Percentiles rank a stretch among this genome's conserved stretches.
Conservation (phyloP, 2,888 invertebrate genomes). For the Elysia crispata region DNA sequence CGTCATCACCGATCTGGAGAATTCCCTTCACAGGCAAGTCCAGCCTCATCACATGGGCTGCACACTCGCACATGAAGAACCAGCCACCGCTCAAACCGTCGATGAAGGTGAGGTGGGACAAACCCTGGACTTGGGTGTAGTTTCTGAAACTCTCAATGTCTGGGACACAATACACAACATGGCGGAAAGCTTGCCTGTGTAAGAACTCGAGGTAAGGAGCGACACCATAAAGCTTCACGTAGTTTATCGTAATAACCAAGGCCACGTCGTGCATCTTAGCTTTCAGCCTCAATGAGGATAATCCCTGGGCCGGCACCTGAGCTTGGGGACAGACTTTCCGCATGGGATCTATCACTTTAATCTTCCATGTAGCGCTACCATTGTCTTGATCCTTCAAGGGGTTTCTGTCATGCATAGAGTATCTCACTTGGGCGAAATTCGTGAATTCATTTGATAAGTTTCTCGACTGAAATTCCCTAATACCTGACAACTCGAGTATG, state of each 20-base stretch:
- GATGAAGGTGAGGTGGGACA: conserved; percentile 38
- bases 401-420: too few relatives aligned
- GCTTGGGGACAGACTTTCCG: too few relatives aligned
- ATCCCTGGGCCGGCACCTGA: too few relatives aligned
- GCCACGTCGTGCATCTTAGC: conserved; percentile 35
- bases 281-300: too few relatives aligned
- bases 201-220: conserved; percentile 40
- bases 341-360: too few relatives aligned
- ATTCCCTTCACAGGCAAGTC: conserved; percentile 44
- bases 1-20: conserved; percentile 48
- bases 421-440: too few relatives aligned
- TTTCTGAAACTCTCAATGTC: background rate
- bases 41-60: conserved; percentile 37
- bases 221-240: conserved; percentile 22
- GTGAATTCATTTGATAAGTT: too few relatives aligned
- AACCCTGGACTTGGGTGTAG: background rate
- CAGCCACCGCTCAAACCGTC: conserved; percentile 34
- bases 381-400: too few relatives aligned
- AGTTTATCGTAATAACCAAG: conserved; percentile 44
- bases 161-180: conserved; percentile 42
- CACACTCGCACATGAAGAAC: conserved; percentile 44
- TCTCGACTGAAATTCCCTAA: too few relatives aligned
- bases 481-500: too few relatives aligned
- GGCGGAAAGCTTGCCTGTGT: conserved; percentile 43
- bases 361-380: too few relatives aligned